A percentile compares a stretch with the other conserved stretches of the same genome.
Conservation (phyloP, 2,888 invertebrate species). For the Phasia obesa region DNA sequence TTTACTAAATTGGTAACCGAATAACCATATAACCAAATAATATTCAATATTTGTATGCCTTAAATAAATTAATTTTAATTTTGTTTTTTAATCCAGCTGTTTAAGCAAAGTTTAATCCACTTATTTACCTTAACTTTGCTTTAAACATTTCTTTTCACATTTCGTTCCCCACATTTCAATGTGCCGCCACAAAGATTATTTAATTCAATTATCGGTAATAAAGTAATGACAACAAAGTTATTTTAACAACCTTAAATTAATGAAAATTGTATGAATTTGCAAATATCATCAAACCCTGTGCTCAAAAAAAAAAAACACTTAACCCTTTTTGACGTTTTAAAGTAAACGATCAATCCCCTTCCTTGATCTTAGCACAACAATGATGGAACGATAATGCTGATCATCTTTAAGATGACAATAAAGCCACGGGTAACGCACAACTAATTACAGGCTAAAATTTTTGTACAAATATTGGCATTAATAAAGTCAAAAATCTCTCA, state of each 20-base stretch:
- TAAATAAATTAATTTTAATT: too few species aligned
- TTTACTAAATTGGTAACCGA: too few species aligned
- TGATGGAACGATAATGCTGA: slow-evolving; percentile 35
- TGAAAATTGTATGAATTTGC: slow-evolving; percentile 62
- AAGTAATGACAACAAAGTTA: slow-evolving; percentile 35
- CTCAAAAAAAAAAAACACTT: neutral
- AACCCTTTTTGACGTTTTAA: slow-evolving; percentile 3
- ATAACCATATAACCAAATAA: too few species aligned
- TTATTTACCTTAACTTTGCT: neutral
- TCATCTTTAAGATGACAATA: slow-evolving; percentile 53
- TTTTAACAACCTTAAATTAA: slow-evolving; percentile 55
- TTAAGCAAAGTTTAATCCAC: neutral
- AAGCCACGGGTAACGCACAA: slow-evolving; percentile 47
- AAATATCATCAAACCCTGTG: slow-evolving; percentile 42
- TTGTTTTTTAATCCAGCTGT: neutral
- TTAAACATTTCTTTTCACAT: neutral
- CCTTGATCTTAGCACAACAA: neutral
- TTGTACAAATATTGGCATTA: slow-evolving; percentile 49
- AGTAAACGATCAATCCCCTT: neutral
- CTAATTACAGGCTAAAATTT: slow-evolving; percentile 35
- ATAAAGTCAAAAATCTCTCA: slow-evolving; percentile 15
- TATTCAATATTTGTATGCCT: too few species aligned
- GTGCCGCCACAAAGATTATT: slow-evolving; percentile 26
- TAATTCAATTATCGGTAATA: slow-evolving; percentile 54
- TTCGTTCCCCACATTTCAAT: slow-evolving; percentile 29